These are phyloP conservation scores for Myotis planiceps DNA, from an alignment of 2,797 vertebrate species.

Conservation along the genomic window DNA sequence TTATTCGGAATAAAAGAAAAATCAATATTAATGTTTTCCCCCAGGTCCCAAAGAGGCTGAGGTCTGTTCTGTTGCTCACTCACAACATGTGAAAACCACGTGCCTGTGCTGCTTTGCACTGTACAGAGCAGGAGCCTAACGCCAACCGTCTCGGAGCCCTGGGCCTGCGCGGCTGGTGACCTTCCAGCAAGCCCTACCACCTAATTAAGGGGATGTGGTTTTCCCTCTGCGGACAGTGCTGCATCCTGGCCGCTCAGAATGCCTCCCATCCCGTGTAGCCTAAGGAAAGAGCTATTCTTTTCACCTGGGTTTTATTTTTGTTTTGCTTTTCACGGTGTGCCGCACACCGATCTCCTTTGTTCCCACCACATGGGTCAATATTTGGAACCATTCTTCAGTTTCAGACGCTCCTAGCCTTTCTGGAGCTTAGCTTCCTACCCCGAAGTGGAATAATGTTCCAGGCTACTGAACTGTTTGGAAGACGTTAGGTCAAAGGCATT, in stretches of 20 bases:
- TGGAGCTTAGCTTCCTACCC: not conserved
- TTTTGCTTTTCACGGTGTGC: not conserved
- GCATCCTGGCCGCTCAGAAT: not conserved
- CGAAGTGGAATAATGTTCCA: constrained; percentile 19
- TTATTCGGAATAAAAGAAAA: constrained; percentile 66
- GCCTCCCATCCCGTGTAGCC: not conserved
- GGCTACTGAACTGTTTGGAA: constrained; percentile 38
- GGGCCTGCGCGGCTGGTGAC: not conserved
- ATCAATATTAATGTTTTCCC: constrained; percentile 43
- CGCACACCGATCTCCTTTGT: not conserved
- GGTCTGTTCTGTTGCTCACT: not conserved
- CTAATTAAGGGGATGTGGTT: not conserved
- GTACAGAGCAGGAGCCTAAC: not conserved
- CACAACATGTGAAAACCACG: not conserved
- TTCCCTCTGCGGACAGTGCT: not conserved
- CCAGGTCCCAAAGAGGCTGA: not conserved
- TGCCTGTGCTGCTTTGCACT: not conserved
- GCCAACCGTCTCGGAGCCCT: not conserved
- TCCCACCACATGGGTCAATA: not conserved
- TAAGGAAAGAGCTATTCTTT: not conserved
- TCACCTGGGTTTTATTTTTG: not conserved
- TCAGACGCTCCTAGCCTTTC: not conserved
- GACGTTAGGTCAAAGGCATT: not conserved
- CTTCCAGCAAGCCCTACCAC: not conserved
- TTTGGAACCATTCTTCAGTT: constrained; percentile 15